A percentile compares a stretch with the other conserved stretches of the same genome.
phyloP scores from a whole-genome alignment of 2,888 invertebrate species.

The Tenthredo amoena region DNA sequence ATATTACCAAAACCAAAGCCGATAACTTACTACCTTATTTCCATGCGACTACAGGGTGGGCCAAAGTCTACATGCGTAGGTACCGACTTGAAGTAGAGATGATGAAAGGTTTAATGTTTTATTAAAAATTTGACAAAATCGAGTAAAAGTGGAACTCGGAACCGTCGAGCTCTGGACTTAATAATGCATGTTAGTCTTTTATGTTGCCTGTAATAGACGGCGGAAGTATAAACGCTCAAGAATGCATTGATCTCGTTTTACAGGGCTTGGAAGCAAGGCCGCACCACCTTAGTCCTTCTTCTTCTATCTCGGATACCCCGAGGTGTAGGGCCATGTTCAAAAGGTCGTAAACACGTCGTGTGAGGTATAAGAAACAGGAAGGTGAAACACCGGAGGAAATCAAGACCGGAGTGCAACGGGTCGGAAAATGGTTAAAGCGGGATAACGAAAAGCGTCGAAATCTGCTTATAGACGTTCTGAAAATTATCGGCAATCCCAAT shows the following conservation, averaged over 20 bases:
- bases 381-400: not conserved
- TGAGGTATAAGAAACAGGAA: not conserved
- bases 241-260: slow-evolving; percentile 17
- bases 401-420: not conserved
- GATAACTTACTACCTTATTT: slow-evolving; percentile 27
- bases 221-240: not conserved
- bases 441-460: not conserved
- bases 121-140: not conserved
- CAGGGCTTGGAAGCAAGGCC: not conserved
- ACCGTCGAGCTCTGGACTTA: not conserved
- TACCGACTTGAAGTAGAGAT: not conserved
- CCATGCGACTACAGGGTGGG: slow-evolving; percentile 9
- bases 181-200: not conserved
- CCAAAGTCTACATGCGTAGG: not conserved
- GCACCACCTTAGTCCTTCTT: not conserved
- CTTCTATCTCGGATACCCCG: not conserved
- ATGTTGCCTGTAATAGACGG: not conserved
- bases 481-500: not conserved
- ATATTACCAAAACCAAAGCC: not conserved
- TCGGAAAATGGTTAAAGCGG: too few relatives aligned
- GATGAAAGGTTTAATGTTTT: not conserved
- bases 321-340: not conserved
- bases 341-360: not conserved
- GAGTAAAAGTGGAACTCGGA: not conserved
- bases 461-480: not conserved